phyloP scores from a whole-genome alignment of 2,888 invertebrate species.

The Calameuta filiformis region DNA sequence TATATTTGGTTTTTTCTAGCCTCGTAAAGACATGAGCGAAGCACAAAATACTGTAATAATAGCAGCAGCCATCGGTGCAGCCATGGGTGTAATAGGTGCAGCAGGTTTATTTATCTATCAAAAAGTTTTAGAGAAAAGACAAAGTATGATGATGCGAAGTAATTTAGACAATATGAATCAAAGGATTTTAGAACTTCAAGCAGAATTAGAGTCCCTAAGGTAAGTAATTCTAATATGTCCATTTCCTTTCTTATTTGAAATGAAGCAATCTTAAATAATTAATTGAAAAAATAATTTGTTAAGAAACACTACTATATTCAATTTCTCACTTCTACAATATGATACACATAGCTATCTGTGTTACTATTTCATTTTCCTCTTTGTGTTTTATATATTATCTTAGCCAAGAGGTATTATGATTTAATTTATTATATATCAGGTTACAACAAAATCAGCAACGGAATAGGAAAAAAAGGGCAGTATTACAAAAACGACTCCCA shows the following conservation, averaged over 20 bases:
- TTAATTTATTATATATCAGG: slow-evolving; percentile 28
- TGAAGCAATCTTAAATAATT: not conserved
- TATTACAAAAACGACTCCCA: slow-evolving; percentile 36
- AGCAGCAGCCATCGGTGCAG: slow-evolving; percentile 55
- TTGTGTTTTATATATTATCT: not conserved
- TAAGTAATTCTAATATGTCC: slow-evolving; percentile 19
- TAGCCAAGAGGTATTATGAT: not conserved
- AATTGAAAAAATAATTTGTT: not conserved
- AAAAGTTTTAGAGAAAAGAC: slow-evolving; percentile 45
- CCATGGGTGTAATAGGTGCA: slow-evolving; percentile 56
- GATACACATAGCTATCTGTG: not conserved
- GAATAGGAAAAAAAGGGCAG: slow-evolving; percentile 41
- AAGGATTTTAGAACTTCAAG: slow-evolving; percentile 49
- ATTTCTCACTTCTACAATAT: not conserved
- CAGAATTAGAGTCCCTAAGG: slow-evolving; percentile 53
- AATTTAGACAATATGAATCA: slow-evolving; percentile 51
- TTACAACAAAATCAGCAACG: slow-evolving; percentile 46
- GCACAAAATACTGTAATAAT: slow-evolving; percentile 49
- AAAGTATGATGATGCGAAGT: slow-evolving; percentile 39
- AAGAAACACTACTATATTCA: not conserved
- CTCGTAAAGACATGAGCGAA: slow-evolving; percentile 46
- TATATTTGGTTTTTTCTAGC: not conserved
- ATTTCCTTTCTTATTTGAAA: not conserved
- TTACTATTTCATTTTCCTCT: not conserved
- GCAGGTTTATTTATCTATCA: slow-evolving; percentile 56